A percentile compares a stretch with the other conserved stretches of the same genome.
Conservation (phyloP, 2,888 invertebrate genomes). For the Erynnis tages region DNA sequence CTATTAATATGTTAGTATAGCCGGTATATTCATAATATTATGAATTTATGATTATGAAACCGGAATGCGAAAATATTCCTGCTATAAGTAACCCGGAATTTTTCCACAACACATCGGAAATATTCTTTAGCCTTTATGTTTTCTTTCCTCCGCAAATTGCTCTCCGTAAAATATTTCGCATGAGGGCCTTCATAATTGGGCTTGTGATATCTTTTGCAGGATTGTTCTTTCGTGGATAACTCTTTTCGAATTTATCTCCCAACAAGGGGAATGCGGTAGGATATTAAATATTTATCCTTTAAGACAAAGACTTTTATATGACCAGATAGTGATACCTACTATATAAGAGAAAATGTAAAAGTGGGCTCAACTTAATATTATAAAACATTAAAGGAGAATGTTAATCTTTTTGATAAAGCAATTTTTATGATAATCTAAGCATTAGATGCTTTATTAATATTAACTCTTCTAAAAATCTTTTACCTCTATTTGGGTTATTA, state of each 20-base stretch:
- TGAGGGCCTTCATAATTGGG: conserved; percentile 21
- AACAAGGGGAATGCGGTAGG: neutral
- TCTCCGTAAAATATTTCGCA: conserved; percentile 21
- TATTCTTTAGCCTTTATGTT: conserved; percentile 10
- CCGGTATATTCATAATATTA: neutral
- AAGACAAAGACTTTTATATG: too few relatives aligned
- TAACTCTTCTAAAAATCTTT: too few relatives aligned
- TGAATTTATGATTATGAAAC: too few relatives aligned
- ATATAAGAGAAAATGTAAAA: too few relatives aligned
- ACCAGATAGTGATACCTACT: too few relatives aligned
- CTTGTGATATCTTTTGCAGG: conserved; percentile 23
- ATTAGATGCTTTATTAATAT: too few relatives aligned
- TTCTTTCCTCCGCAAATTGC: conserved; percentile 20
- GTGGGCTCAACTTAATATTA: too few relatives aligned
- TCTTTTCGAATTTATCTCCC: neutral
- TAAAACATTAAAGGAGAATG: too few relatives aligned
- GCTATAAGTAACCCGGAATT: conserved; percentile 2
- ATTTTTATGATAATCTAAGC: too few relatives aligned
- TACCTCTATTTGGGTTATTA: too few relatives aligned
- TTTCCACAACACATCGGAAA: conserved; percentile 15
- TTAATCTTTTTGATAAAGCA: too few relatives aligned
- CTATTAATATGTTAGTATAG: neutral
- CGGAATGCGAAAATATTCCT: neutral
- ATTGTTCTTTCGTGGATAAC: conserved; percentile 20
- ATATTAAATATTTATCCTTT: too few relatives aligned